Base-by-base conservation (phyloP, 64 coral and sea anemone genomes). In the Acropora tenuis region DNA sequence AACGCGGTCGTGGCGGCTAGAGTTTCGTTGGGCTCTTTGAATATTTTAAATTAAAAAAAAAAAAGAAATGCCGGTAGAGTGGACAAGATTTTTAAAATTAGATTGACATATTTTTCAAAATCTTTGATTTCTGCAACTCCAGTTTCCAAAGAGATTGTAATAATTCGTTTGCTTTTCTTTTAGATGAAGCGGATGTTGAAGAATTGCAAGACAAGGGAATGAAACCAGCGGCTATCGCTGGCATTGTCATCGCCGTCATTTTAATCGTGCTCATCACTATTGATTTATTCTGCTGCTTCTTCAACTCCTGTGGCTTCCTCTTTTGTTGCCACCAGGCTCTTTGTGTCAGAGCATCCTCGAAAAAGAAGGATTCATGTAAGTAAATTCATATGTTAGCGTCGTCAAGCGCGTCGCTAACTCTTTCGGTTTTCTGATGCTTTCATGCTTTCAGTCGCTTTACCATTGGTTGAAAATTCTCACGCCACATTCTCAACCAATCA, bases 281-380 rank as follows among this genome's bases (percentile, higher is more conserved):
- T 40, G 94, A 96, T 88, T 52, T 96, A 8, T 96, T 96, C 74
- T 96, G 94, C 20, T 96, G 94, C 41, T 96, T 96, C 61, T 96
- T 96, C 57, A 96, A 96, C 69, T 69, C 58, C 2, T 96, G 94
- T 65, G 94, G 94, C 11, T 1, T 93, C 17, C 75, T 93, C 78
- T 93, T 93, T 63, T 93, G 92, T 20, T 93, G 92, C 69, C 79
- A 82, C 13, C 74, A 78, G 50, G 87, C 86, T 1, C n/a, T 87
- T 8, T 93, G 92, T 42, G 92, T 65, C 11, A 77, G 78, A 1
- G 61, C 61, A 9, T 59, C 4, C 18, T 7, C 48, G 1, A 80
- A 65, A 30, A 43, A 43, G 45, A 71, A 55, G 52, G 52, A 49
- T 3, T 44, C 18, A 18, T 85, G 82, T 85, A 85, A 85, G 82